phyloP scores from a whole-genome alignment of 2,888 invertebrate species.

The Amphipoea lucens region DNA sequence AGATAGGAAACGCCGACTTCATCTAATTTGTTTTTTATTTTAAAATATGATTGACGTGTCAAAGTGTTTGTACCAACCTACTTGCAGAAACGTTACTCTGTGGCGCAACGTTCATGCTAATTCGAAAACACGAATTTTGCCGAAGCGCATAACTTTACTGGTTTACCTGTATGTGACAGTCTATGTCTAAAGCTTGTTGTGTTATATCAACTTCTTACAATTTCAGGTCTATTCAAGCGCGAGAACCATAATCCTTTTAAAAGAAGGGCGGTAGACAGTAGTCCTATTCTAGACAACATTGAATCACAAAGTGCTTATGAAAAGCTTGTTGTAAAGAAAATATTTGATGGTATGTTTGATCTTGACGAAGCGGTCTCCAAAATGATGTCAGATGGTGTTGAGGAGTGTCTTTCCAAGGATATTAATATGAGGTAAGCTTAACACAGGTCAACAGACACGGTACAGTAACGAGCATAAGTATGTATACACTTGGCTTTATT shows the following conservation, averaged over 20 bases:
- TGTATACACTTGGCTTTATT: too few species aligned
- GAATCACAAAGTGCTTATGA: slow-evolving; percentile 4
- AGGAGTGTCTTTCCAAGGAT: slow-evolving; percentile 54
- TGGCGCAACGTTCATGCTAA: not conserved
- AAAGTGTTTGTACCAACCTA: too few species aligned
- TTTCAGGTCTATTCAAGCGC: slow-evolving; percentile 44
- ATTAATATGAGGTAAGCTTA: slow-evolving; percentile 50
- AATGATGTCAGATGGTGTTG: slow-evolving; percentile 48
- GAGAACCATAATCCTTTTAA: slow-evolving; percentile 35
- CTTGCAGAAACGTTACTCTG: not conserved
- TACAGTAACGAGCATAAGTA: too few species aligned
- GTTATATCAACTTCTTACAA: not conserved
- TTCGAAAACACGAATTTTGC: not conserved
- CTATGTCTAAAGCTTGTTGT: too few species aligned
- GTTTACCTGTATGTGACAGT: too few species aligned
- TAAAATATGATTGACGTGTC: too few species aligned
- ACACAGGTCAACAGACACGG: too few species aligned
- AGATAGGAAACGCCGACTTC: too few species aligned
- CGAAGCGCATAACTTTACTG: not conserved
- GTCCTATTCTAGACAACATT: slow-evolving; percentile 43
- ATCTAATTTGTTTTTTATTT: too few species aligned
- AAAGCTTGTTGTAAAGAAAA: slow-evolving; percentile 14
- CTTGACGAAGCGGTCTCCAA: slow-evolving; percentile 29
- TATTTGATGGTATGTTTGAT: slow-evolving; percentile 56
- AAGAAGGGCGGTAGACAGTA: slow-evolving; percentile 43